Evolutionary conservation across 2,888 invertebrate species (phyloP).

Genomic region (Saturnia japonica): DNA sequence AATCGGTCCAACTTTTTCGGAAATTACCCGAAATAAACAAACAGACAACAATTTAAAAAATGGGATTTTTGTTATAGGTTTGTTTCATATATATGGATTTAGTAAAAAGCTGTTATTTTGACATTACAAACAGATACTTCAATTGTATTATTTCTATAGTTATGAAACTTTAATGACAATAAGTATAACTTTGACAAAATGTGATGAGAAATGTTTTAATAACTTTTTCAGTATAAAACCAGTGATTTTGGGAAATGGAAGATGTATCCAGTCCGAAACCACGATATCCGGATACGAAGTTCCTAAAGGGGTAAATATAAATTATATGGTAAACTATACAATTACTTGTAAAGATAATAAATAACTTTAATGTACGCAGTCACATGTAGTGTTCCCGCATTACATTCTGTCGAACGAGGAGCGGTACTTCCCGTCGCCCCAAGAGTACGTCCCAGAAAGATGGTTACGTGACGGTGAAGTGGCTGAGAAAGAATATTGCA

Average conservation of each 20-base stretch:
- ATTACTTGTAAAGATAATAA: not conserved
- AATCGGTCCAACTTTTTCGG: too few relatives aligned
- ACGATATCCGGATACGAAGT: constrained; percentile 89
- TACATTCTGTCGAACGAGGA: constrained; percentile 88
- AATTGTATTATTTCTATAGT: too few relatives aligned
- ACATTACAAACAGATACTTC: too few relatives aligned
- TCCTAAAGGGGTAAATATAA: constrained; percentile 87
- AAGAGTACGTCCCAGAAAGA: constrained; percentile 87
- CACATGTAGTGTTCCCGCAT: constrained; percentile 90
- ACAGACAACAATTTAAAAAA: too few relatives aligned
- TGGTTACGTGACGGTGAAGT: constrained; percentile 84
- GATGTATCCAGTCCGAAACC: constrained; percentile 88
- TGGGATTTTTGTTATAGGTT: too few relatives aligned
- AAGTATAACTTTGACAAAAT: too few relatives aligned
- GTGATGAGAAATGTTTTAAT: not conserved
- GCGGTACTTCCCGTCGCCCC: constrained; percentile 87
- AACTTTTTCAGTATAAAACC: constrained; percentile 85
- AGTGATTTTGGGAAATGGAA: constrained; percentile 90
- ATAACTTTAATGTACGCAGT: constrained; percentile 68
- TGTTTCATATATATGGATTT: too few relatives aligned
- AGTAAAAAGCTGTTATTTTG: too few relatives aligned
- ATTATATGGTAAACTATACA: not conserved
- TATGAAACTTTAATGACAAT: too few relatives aligned
- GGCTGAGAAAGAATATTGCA: constrained; percentile 31
- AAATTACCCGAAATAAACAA: too few relatives aligned